Conservation (phyloP, 2,888 invertebrate genomes). For the Stratiomys singularior region DNA sequence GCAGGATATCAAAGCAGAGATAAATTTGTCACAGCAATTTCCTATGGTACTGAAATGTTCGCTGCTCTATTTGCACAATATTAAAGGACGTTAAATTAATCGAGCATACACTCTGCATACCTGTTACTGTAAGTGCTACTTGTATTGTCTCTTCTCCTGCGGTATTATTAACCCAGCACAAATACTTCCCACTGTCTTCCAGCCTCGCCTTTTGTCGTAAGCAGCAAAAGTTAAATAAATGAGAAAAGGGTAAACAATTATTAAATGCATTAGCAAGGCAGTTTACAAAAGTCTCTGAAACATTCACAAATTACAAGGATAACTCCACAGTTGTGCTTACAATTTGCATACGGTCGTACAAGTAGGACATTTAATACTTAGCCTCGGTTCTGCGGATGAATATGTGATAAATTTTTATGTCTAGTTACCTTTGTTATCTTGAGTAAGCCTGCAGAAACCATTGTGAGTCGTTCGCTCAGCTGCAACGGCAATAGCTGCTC, state of each 20-base stretch:
- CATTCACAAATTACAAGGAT: neutral
- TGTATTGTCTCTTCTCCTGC: slow-evolving; percentile 84
- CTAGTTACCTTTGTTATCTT: slow-evolving; percentile 71
- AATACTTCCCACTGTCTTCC: slow-evolving; percentile 87
- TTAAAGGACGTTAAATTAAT: too few species aligned
- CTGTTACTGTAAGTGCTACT: slow-evolving; percentile 81
- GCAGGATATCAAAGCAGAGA: too few species aligned
- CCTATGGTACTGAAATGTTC: too few species aligned
- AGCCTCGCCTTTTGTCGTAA: slow-evolving; percentile 66
- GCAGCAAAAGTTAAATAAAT: neutral
- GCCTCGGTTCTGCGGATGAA: neutral
- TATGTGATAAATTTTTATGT: neutral
- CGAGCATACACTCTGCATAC: too few species aligned
- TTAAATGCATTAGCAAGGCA: neutral
- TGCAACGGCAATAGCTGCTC: slow-evolving; percentile 76
- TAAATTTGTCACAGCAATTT: too few species aligned
- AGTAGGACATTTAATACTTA: slow-evolving; percentile 12
- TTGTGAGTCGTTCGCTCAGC: slow-evolving; percentile 71
- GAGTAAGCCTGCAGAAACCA: slow-evolving; percentile 73
- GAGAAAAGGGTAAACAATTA: slow-evolving; percentile 1
- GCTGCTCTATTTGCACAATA: too few species aligned
- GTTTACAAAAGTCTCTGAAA: neutral
- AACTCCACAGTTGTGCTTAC: neutral
- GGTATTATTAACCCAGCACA: slow-evolving; percentile 91
- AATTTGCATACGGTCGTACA: neutral